Percentiles rank a stretch among this genome's conserved stretches.
Evolutionary conservation across 2,888 invertebrate species (phyloP).

Genomic region (Xiphydria camelus): DNA sequence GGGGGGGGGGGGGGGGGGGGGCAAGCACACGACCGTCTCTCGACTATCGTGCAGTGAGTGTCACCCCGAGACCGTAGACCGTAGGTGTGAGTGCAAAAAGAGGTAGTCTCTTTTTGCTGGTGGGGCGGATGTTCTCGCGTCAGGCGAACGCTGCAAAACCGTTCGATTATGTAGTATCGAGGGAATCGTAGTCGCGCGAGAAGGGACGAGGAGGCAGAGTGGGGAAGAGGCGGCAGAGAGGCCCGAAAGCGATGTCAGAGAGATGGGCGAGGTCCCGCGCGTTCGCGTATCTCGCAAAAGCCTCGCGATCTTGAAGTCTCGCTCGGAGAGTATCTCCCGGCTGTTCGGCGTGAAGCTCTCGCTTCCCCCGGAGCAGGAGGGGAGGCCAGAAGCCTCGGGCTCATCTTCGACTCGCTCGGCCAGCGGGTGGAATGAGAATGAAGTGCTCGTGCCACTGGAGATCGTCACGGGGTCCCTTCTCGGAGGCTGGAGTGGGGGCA

Average conservation of each 20-base stretch:
- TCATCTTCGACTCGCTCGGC: not conserved
- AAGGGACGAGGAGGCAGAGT: not conserved
- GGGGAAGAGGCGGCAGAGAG: not conserved
- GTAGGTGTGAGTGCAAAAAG: slow-evolving; percentile 1
- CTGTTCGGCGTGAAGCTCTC: slow-evolving; percentile 25
- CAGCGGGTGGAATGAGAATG: slow-evolving; percentile 20
- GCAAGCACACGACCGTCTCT: no score
- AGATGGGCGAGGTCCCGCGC: slow-evolving; percentile 36
- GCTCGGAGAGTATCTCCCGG: slow-evolving; percentile 21
- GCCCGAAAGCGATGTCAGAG: slow-evolving; percentile 28
- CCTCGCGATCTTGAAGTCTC: slow-evolving; percentile 22
- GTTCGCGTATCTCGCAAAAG: slow-evolving; percentile 29
- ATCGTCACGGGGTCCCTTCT: slow-evolving; percentile 22
- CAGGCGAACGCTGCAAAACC: not conserved
- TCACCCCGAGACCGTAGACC: not conserved
- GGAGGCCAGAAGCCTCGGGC: slow-evolving; percentile 10
- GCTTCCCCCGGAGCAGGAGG: slow-evolving; percentile 5
- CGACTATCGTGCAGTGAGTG: slow-evolving; percentile 3
- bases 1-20: no score
- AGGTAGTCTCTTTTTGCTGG: not conserved
- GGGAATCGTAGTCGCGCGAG: not conserved
- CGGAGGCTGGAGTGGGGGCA: slow-evolving; percentile 16
- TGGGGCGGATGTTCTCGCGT: not conserved
- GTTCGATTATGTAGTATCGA: not conserved
- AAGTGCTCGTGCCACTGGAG: slow-evolving; percentile 28